Evolutionary conservation across 1,140 invertebrate genomes (phyloP), one percentile per base, ranked within the genome.

Genomic region (Heliconius himera): DNA sequence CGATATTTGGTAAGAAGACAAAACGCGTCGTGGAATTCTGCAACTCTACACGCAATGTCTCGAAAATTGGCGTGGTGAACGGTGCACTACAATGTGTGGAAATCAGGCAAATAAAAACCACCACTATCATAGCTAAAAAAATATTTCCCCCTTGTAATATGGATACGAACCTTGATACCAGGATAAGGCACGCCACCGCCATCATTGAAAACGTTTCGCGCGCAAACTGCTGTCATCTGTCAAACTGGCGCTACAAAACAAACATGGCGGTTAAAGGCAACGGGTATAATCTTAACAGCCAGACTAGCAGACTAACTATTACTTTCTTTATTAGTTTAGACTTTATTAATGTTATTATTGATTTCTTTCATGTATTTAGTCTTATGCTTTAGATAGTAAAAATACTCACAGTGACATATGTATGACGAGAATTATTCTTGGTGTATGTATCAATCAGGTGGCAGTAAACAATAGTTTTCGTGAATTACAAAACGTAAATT

Each of bases 191-290:
- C 83, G 86, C 74, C 22, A 38, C 81, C 81, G 80, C 84, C 86
- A 87, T 87, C 83, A 81, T 82, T 74, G 82, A 70, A 82, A 81
- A 83, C 79, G 84, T 83, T 87, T 85, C 85, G 76, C 86, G 86
- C 86, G 82, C 74, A 84, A 87, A 86, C 81, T 78, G 85, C 86
- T 86, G 82, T 87, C 85, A 86, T 86, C 83, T 87, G 85, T 87
- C 85, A 83, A 78, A 79, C 74, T 73, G 77, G 70, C 82, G 74
- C 79, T 77, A 70, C 78, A 76, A 78, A 82, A 83, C 86, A 85
- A 85, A 82, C 81, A 82, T 84, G 80, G 82, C 76, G 49, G 60
- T 26, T 72, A n/a, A n/a, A 66, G 26, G 29, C 51, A 36, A 49
- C 36, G 36, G 18, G 29, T 73, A 60, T 20, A 70, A 72, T 54